Percentiles rank a stretch among this genome's conserved stretches.
Evolutionary conservation across 23 tunicate genomes (phyloP).

Genomic region (Phallusia fumigata): DNA sequence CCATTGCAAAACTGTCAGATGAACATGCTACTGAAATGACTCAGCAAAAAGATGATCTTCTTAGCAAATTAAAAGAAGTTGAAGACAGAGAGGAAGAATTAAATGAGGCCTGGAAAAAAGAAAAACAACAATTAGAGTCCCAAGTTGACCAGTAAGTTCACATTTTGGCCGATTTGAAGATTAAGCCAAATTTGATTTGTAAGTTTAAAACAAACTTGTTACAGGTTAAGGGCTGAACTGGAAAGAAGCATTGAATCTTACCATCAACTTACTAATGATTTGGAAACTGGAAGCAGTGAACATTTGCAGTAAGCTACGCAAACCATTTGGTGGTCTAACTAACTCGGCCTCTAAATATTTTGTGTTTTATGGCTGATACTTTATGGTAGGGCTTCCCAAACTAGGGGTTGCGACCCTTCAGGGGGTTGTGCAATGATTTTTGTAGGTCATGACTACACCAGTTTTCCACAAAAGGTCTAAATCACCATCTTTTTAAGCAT

Average conservation of each 20-base stretch:
- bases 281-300: conserved; percentile 36
- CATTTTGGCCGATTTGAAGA: background rate
- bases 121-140: background rate
- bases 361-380: too few relatives aligned
- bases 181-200: background rate
- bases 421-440: too few relatives aligned
- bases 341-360: too few relatives aligned
- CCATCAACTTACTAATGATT: conserved; percentile 17
- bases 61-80: background rate
- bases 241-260: background rate
- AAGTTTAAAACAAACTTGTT: too few relatives aligned
- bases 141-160: conserved; percentile 1
- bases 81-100: background rate
- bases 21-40: conserved; percentile 1
- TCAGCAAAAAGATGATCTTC: conserved; percentile 12
- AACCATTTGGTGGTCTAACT: background rate
- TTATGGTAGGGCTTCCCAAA: too few relatives aligned
- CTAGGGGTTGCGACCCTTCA: too few relatives aligned
- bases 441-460: too few relatives aligned
- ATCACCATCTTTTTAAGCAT: too few relatives aligned
- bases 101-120: background rate
- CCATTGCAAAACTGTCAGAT: background rate
- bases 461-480: too few relatives aligned
- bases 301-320: conserved; percentile 10
- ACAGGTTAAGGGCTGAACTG: conserved; percentile 7